A percentile compares a stretch with the other conserved stretches of the same genome.
These are phyloP conservation scores for Chlorodrepanis virens DNA, from an alignment of 2,113 vertebrate species.

Conservation along the genomic window DNA sequence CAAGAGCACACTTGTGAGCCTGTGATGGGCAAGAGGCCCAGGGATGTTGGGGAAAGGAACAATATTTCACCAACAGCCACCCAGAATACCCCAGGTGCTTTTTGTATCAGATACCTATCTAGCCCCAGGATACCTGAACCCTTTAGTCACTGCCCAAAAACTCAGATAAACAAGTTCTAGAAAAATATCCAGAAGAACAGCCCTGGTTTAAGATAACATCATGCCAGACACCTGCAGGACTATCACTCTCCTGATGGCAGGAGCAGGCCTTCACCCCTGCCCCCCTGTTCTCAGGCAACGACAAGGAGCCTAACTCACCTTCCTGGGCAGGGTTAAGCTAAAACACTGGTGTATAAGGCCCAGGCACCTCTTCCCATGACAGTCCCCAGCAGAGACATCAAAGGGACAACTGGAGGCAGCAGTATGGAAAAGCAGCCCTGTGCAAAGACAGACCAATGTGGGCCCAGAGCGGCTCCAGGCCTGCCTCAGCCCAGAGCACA, in stretches of 20 bases:
- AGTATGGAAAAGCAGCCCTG: neutral
- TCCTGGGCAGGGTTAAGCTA: neutral
- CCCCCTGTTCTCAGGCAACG: neutral
- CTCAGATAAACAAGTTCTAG: neutral
- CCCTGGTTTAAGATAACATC: neutral
- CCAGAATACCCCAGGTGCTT: neutral
- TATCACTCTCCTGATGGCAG: accelerated
- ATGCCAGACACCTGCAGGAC: neutral
- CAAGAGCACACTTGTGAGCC: neutral
- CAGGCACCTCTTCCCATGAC: neutral
- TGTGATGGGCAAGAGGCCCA: neutral
- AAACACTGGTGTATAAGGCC: accelerated
- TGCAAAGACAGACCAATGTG: neutral
- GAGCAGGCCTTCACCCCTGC: neutral
- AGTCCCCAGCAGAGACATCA: neutral
- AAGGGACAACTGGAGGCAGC: neutral
- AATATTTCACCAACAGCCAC: neutral
- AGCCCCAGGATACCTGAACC: neutral
- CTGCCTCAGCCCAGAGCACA: neutral
- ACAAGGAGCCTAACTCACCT: neutral
- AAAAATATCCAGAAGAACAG: neutral
- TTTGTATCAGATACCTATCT: neutral
- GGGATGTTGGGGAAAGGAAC: neutral
- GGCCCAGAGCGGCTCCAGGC: accelerated
- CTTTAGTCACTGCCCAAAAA: neutral